A percentile compares a stretch with the other conserved stretches of the same genome.
Evolutionary conservation across 2,888 invertebrate genomes (phyloP).

Genomic region (Hypomecis atomaria): DNA sequence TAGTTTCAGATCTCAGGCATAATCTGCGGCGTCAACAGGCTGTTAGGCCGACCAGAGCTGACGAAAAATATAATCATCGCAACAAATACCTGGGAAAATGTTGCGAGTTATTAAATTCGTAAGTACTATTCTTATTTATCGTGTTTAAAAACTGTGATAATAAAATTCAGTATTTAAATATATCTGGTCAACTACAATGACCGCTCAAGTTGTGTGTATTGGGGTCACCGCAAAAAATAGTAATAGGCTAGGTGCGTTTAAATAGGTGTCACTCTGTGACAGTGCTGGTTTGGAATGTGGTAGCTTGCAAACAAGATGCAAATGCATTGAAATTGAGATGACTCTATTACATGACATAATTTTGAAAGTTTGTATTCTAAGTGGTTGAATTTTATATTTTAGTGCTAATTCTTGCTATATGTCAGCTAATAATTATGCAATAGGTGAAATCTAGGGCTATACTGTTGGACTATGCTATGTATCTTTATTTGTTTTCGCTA

Average conservation of each 20-base stretch:
- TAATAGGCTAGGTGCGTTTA: conserved; percentile 28
- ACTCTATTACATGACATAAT: conserved; percentile 17
- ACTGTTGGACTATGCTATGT: too few species aligned
- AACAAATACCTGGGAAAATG: conserved; percentile 49
- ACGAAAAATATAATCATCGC: conserved; percentile 38
- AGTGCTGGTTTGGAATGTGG: conserved; percentile 40
- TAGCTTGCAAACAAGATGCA: conserved; percentile 17
- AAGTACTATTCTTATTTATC: conserved; percentile 51
- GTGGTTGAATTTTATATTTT: conserved; percentile 5
- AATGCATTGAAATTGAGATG: conserved; percentile 16
- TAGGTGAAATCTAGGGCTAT: too few species aligned
- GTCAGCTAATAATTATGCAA: too few species aligned
- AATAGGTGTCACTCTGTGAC: conserved; percentile 32
- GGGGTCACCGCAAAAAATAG: conserved; percentile 12
- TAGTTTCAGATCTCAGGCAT: conserved; percentile 74
- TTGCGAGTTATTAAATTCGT: conserved; percentile 56
- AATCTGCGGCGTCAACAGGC: conserved; percentile 66
- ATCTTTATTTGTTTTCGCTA: too few species aligned
- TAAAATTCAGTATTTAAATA: conserved; percentile 18
- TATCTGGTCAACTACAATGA: conserved; percentile 8
- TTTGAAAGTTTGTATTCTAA: conserved; percentile 8
- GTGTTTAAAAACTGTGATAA: conserved; percentile 27
- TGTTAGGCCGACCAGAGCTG: conserved; percentile 43
- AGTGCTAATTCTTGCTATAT: neutral
- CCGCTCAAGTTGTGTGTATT: conserved; percentile 20